Conservation (phyloP, 2,888 invertebrate genomes). For the Drosophila rellima region DNA sequence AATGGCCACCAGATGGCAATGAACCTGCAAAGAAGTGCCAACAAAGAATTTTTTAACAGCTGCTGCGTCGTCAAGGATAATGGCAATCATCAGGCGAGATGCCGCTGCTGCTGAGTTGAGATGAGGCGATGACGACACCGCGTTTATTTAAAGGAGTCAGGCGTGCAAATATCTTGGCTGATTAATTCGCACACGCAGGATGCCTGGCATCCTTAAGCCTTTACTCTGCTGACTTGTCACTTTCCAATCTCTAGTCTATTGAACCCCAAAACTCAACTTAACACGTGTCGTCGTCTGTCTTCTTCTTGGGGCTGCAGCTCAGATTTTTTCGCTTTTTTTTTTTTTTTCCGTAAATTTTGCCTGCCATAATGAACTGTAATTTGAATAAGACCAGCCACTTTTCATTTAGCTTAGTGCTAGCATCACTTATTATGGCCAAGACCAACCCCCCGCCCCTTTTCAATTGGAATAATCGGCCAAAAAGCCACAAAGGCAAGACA, state of each 20-base stretch:
- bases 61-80: constrained; percentile 56
- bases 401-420: constrained; percentile 76
- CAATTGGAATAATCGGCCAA: constrained; percentile 11
- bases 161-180: constrained; percentile 77
- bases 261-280: constrained; percentile 56
- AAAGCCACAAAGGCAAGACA: constrained; percentile 15
- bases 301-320: constrained; percentile 12
- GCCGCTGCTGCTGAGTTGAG: constrained; percentile 16
- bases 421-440: constrained; percentile 12
- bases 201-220: constrained; percentile 72
- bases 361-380: constrained; percentile 76
- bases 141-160: constrained; percentile 28
- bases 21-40: constrained; percentile 90
- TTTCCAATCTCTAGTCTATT: constrained; percentile 76
- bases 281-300: constrained; percentile 25
- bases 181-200: constrained; percentile 79
- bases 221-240: constrained; percentile 75
- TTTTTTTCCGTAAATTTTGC: constrained; percentile 48
- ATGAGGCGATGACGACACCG: constrained; percentile 69
- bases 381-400: constrained; percentile 71
- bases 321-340: too few species aligned
- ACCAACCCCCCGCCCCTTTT: constrained; percentile 11
- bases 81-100: constrained; percentile 60
- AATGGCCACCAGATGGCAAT: constrained; percentile 98
- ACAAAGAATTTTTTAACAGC: constrained; percentile 67